A percentile compares a stretch with the other conserved stretches of the same genome.
Evolutionary conservation across 2,888 invertebrate species (phyloP).

Genomic region (Terebella lapidaria): DNA sequence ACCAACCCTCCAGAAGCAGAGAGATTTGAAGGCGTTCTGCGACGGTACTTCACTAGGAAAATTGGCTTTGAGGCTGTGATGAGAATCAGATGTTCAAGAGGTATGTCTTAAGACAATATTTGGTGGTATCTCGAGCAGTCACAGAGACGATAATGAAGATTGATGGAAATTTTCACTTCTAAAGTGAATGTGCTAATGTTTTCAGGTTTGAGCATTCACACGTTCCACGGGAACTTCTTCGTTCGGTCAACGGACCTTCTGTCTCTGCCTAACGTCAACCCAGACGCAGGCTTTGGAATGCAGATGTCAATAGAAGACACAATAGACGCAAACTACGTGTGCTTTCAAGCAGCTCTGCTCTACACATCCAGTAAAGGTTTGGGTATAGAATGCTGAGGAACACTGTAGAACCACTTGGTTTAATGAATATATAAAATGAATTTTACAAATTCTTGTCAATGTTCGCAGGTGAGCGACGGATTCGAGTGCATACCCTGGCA

Average conservation of each 20-base stretch:
- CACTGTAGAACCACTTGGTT: too few species aligned
- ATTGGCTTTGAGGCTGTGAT: conserved; percentile 99
- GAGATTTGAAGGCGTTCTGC: conserved; percentile 70
- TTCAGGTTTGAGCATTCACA: conserved; percentile 89
- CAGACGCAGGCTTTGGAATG: conserved; percentile 97
- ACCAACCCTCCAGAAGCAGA: conserved; percentile 67
- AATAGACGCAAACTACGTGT: conserved; percentile 59
- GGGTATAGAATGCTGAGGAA: not conserved
- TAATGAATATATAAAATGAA: too few species aligned
- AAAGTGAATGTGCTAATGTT: too few species aligned
- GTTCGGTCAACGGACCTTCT: conserved; percentile 94
- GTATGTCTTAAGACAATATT: conserved; percentile 57
- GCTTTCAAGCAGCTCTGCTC: conserved; percentile 94
- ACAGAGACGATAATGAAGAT: too few species aligned
- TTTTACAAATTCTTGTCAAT: not conserved
- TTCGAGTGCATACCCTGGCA: conserved; percentile 95
- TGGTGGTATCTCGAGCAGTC: too few species aligned
- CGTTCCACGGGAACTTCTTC: conserved; percentile 99
- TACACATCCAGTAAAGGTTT: conserved; percentile 92
- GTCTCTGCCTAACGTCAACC: conserved; percentile 93
- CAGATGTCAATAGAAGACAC: conserved; percentile 92
- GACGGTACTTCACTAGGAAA: conserved; percentile 88
- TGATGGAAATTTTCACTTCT: too few species aligned
- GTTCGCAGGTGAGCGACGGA: conserved; percentile 81
- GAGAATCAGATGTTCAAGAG: conserved; percentile 86